Evolutionary conservation across 2,797 vertebrate genomes (phyloP), one percentile per base, ranked within the genome.

Genomic region (Rhynchonycteris naso): DNA sequence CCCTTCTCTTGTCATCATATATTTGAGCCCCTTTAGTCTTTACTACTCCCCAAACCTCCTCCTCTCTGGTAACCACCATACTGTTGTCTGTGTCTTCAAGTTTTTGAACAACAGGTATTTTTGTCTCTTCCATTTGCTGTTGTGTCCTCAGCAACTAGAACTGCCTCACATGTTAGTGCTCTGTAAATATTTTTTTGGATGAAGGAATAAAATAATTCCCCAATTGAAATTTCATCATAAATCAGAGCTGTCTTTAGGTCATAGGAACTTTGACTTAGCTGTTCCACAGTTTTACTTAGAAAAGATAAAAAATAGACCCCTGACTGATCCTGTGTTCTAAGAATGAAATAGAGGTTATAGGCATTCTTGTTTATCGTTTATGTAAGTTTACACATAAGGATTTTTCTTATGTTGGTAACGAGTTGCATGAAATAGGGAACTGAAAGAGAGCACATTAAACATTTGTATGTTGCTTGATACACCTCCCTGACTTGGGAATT

Each of bases 331-430:
- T 80, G 28, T 81, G n/a, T 91, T 76, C 66, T 80, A 66, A 6
- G 21, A 81, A 72, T 68, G 38, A 65, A 93, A 18, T 65, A 58
- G n/a, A 72, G 43, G 38, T 74, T 61, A 66, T 12, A 79, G 50
- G 4, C 82, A 61, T 63, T 93, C 58, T 71, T 75, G 12, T 83
- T 86, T 80, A 19, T 82, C 50, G 93, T 82, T 95, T 66, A 52
- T 18, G 35, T 56, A 54, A 47, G 15, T 80, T 72, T 81, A 80
- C 24, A 82, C 54, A 78, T 56, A 86, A 71, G 30, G 2, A 47
- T 58, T 78, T 91, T 92, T 63, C 43, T 69, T 81, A 72, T 63
- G 35, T 58, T 94, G 43, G 33, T 68, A 76, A 59, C 80, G 56
- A 12, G 0, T 38, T 83, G 11, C 13, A 2, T 95, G 79, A 83